These are phyloP conservation scores for Merops nubicus DNA, from an alignment of 2,113 vertebrate genomes.

Conservation along the genomic window DNA sequence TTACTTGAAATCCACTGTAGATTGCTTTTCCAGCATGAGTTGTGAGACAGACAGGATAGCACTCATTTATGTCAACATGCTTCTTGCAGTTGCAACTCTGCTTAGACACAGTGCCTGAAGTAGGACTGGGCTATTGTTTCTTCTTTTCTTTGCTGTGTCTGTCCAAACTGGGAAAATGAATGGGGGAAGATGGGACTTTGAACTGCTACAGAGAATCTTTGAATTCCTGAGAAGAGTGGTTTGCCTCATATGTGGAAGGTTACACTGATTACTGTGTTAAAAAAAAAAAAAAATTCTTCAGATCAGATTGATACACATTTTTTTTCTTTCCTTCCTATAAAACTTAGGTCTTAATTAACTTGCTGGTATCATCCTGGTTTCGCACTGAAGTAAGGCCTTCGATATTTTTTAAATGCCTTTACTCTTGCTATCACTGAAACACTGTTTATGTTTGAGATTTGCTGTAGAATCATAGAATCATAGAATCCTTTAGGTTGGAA, in stretches of 20 bases:
- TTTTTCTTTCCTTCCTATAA: not conserved
- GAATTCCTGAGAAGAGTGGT: not conserved
- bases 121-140: not conserved
- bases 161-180: not conserved
- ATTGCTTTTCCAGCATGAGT: not conserved
- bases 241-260: not conserved
- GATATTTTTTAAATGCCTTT: not conserved
- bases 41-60: not conserved
- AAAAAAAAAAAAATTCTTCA: no score
- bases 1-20: not conserved
- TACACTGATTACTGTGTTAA: not conserved
- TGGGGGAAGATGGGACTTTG: not conserved
- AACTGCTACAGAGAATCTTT: not conserved
- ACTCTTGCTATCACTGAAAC: not conserved
- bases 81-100: not conserved
- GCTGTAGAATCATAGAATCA: no score
- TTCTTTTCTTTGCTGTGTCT: not conserved
- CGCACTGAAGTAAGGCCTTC: not conserved
- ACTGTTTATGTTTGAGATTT: not conserved
- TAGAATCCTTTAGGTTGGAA: no score
- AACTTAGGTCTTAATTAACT: not conserved
- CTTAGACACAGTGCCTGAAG: not conserved
- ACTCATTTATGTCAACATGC: not conserved
- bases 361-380: not conserved
- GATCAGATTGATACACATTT: not conserved